Evolutionary conservation across 2,797 vertebrate genomes (phyloP).

Genomic region (Leptatherina wallacei): DNA sequence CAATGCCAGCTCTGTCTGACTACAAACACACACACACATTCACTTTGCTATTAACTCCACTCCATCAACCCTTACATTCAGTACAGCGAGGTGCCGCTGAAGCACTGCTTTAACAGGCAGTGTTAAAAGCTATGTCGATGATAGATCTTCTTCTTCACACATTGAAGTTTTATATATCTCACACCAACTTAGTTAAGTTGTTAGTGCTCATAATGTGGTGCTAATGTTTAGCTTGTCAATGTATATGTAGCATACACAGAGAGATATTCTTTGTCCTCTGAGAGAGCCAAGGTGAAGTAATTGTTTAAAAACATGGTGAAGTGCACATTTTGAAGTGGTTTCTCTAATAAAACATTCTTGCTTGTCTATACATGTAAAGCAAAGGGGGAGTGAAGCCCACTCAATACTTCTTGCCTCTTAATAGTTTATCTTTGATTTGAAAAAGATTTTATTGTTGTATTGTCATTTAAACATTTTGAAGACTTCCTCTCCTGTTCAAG

Average conservation of each 20-base stretch:
- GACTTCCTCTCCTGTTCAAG: not conserved
- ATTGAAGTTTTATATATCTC: no score
- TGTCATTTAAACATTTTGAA: not conserved
- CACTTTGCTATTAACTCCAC: not conserved
- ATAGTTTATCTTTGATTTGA: not conserved
- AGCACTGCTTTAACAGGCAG: not conserved
- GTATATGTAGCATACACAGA: constrained; percentile 3
- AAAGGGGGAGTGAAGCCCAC: not conserved
- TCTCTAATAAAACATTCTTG: not conserved
- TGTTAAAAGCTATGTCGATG: no score
- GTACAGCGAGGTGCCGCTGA: no score
- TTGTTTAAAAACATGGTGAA: not conserved
- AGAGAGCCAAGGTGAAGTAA: not conserved
- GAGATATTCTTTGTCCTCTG: not conserved
- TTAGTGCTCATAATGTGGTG: no score
- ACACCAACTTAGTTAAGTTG: no score
- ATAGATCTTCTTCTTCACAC: no score
- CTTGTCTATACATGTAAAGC: not conserved
- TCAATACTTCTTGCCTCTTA: not conserved
- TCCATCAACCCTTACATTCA: no score
- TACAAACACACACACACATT: not conserved
- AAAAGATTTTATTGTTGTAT: not conserved
- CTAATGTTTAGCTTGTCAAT: not conserved
- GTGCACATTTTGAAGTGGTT: not conserved
- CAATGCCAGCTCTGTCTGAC: not conserved